Evolutionary conservation across 2,888 invertebrate genomes (phyloP).

Genomic region (Serripes groenlandicus): DNA sequence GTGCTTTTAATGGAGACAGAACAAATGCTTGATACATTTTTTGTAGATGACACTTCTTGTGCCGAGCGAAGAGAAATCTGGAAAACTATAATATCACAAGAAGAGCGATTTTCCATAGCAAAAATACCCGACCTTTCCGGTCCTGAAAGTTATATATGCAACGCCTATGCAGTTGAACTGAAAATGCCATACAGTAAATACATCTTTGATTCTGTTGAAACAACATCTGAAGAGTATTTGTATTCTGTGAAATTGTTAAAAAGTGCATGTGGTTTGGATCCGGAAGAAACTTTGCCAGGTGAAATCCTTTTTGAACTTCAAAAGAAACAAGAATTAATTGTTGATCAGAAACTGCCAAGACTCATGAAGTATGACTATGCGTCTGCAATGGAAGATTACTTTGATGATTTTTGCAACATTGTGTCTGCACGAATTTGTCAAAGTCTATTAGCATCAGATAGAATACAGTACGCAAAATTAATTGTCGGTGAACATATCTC

Average conservation of each 20-base stretch:
- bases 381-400: constrained; percentile 34
- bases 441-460: neutral
- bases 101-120: constrained; percentile 35
- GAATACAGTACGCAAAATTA: neutral
- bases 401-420: constrained; percentile 49
- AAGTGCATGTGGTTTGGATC: constrained; percentile 54
- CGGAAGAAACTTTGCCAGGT: constrained; percentile 57
- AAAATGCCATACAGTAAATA: constrained; percentile 62
- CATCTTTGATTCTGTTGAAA: constrained; percentile 54
- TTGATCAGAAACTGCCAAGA: constrained; percentile 35
- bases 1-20: constrained; percentile 53
- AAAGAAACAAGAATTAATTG: constrained; percentile 41
- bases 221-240: constrained; percentile 57
- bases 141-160: constrained; percentile 65
- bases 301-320: constrained; percentile 50
- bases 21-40: constrained; percentile 48
- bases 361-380: constrained; percentile 8
- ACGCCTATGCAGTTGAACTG: constrained; percentile 32
- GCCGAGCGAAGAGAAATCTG: constrained; percentile 29
- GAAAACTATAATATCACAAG: constrained; percentile 29
- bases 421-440: constrained; percentile 1
- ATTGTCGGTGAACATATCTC: neutral
- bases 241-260: constrained; percentile 46
- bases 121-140: constrained; percentile 51
- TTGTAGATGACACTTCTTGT: constrained; percentile 36